Base-by-base conservation (phyloP, 1,140 invertebrate species). In the Bombus sylvicola region DNA sequence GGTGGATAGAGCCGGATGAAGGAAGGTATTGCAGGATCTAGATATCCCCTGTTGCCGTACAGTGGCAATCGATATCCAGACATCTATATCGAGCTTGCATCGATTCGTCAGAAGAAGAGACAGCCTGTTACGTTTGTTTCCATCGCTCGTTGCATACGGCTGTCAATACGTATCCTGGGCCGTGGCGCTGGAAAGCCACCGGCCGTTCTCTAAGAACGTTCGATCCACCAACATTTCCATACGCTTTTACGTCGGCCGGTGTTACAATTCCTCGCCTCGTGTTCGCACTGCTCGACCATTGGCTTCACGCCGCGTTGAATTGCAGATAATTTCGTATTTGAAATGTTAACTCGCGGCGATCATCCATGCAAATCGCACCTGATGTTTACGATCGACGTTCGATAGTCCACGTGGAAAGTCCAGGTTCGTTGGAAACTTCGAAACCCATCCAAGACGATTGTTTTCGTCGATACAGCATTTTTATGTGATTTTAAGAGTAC, bases 41-140 rank as follows among this genome's bases (percentile, higher is more conserved):
- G 88, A 88, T 89, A 86, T 79, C 75, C 31, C 41, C 37, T 28
- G 18, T 4, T n/a, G 64, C 76, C 47, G 75, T 72, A 78, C 68
- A 68, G 66, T 34, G 81, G 85, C 73, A 80, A 89, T 87, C 88
- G 88, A 89, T 89, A 87, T 89, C 88, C 85, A 79, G 87, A 89
- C 85, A 89, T 87, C 88, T 89, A 78, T 88, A 89, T 89, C 88
- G 85, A 72, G 76, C 76, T n/a, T 43, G 75, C 71, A 86, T 81
- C 84, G 84, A 69, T 81, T 66, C 84, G 69, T 74, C 71, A 53
- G 47, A 68, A 74, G 75, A 84, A 84, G 75, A 84, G 83, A 79
- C 81, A 83, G 81, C 73, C 81, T 22, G 59, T 77, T 68, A 75
- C 73, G 73, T 83, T 83, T 68, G 59, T 69, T 83, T 83, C 81